These are phyloP conservation scores for Esox masquinongy DNA, from an alignment of 2,797 vertebrate species.

Conservation along the genomic window DNA sequence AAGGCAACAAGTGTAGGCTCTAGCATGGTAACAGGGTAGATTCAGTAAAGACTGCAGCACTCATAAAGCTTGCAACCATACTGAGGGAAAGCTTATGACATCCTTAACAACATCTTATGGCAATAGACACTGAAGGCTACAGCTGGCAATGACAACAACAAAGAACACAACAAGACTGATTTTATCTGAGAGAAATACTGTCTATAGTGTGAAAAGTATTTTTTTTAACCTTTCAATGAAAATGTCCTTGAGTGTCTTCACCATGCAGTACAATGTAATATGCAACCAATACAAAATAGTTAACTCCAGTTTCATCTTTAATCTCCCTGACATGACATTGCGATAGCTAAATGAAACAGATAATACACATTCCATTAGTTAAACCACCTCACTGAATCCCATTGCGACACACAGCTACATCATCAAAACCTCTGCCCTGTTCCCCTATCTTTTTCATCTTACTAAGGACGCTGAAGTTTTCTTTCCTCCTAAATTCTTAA, in stretches of 20 bases:
- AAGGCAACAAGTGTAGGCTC: constrained; percentile 45
- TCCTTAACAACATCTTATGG: constrained; percentile 1
- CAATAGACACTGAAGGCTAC: neutral
- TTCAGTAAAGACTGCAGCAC: constrained; percentile 8
- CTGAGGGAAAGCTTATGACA: neutral
- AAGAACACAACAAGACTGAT: neutral
- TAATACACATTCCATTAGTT: neutral
- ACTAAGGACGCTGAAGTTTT: constrained; percentile 31
- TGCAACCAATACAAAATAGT: neutral
- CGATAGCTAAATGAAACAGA: neutral
- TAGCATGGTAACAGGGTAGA: constrained; percentile 22
- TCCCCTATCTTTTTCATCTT: constrained; percentile 43
- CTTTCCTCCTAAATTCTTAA: constrained; percentile 68
- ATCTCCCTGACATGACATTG: neutral
- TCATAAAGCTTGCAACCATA: neutral
- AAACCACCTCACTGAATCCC: neutral
- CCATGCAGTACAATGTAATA: neutral
- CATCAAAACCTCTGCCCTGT: constrained; percentile 44
- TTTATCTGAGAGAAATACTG: neutral
- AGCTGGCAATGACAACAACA: neutral
- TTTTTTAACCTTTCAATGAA: neutral
- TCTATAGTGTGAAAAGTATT: neutral
- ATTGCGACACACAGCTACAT: neutral
- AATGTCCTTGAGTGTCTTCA: neutral
- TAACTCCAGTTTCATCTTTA: neutral